Percentiles rank a stretch among this genome's conserved stretches.
Conservation (phyloP, 2,797 vertebrate species). For the Schizothorax lantsangensis region DNA sequence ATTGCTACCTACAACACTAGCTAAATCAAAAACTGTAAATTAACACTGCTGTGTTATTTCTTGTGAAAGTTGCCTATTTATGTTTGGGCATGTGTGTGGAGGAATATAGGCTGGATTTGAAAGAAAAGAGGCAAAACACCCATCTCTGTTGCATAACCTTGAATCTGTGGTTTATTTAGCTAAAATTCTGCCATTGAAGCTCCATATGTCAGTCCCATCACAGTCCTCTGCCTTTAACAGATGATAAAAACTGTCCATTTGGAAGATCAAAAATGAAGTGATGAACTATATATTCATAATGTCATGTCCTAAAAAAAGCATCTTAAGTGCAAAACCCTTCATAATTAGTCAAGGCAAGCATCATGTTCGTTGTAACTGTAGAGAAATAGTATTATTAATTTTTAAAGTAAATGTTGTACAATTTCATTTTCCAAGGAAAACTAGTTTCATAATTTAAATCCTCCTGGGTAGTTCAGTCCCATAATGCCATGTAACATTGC, state of each 20-base stretch:
- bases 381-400: background rate
- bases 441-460: conserved; percentile 34
- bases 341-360: conserved; percentile 21
- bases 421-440: conserved; percentile 33
- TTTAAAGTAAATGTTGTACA: conserved; percentile 16
- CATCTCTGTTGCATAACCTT: conserved; percentile 28
- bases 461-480: conserved; percentile 22
- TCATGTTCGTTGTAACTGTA: conserved; percentile 31
- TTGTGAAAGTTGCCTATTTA: background rate
- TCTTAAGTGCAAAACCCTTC: conserved; percentile 37
- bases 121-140: conserved; percentile 24
- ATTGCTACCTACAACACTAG: background rate
- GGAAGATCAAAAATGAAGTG: conserved; percentile 24
- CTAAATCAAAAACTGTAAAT: background rate
- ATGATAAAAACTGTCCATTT: conserved; percentile 43
- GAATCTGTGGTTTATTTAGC: conserved; percentile 23
- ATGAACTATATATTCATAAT: conserved; percentile 1
- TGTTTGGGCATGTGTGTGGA: background rate
- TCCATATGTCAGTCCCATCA: conserved; percentile 25
- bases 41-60: background rate
- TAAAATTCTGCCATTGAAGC: conserved; percentile 21
- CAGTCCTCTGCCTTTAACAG: conserved; percentile 20
- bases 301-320: conserved; percentile 21
- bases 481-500: conserved; percentile 30
- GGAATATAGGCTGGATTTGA: background rate